These are phyloP conservation scores for Halcyon malimbica DNA, from an alignment of 2,113 vertebrate species.

Conservation along the genomic window DNA sequence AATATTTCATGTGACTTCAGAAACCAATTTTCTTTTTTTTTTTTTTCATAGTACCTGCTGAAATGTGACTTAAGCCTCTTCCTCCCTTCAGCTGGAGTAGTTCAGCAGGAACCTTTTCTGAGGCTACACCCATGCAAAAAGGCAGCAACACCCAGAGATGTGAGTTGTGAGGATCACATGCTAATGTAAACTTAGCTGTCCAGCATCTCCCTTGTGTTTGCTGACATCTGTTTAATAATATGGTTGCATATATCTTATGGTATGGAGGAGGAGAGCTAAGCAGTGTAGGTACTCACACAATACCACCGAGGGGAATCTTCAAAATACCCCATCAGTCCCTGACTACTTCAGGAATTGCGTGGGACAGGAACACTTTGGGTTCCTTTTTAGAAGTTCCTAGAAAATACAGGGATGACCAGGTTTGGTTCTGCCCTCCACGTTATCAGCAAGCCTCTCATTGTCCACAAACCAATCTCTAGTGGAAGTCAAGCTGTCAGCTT, in stretches of 20 bases:
- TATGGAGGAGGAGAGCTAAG: background rate
- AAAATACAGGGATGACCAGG: background rate
- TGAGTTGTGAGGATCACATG: background rate
- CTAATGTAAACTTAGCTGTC: background rate
- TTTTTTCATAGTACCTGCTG: background rate
- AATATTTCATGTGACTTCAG: background rate
- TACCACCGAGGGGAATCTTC: background rate
- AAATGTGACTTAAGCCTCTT: background rate
- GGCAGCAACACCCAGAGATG: background rate
- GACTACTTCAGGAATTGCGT: background rate
- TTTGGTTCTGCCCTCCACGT: background rate
- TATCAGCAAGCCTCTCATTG: background rate
- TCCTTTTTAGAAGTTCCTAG: background rate
- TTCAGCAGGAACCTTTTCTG: background rate
- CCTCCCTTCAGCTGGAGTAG: background rate
- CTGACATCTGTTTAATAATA: background rate
- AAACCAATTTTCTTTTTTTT: background rate
- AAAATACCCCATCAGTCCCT: background rate
- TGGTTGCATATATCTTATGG: background rate
- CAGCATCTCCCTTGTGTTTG: background rate
- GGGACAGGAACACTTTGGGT: background rate
- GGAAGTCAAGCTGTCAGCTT: background rate
- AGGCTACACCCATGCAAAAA: background rate
- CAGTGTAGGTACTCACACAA: background rate
- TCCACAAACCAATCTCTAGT: background rate